Conservation (phyloP, 2,113 vertebrate species). For the Merops nubicus region DNA sequence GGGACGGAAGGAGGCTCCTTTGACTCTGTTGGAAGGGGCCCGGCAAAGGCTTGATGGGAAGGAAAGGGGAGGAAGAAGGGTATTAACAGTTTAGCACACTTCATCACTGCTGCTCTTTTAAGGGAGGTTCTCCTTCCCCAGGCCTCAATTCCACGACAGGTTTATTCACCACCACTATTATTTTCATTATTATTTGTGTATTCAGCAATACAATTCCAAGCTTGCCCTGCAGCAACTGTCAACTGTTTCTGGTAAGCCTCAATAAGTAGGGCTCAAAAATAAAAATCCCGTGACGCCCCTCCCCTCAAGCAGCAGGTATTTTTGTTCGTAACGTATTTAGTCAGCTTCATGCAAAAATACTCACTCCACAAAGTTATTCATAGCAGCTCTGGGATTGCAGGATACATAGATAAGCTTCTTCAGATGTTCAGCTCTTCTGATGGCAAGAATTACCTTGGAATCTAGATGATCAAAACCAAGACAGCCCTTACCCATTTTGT, state of each 20-base stretch:
- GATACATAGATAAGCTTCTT: slow-evolving; percentile 92
- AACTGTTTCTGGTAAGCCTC: neutral
- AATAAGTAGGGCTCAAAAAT: neutral
- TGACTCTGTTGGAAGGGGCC: slow-evolving; percentile 92
- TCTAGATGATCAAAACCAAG: slow-evolving; percentile 72
- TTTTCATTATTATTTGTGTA: neutral
- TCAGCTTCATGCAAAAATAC: slow-evolving; percentile 51
- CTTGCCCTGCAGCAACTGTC: neutral
- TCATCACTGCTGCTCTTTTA: neutral
- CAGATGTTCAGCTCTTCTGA: slow-evolving; percentile 89
- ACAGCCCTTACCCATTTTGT: neutral
- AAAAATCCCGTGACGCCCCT: accelerated
- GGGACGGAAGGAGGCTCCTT: slow-evolving; percentile 86
- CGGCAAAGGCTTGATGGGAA: slow-evolving; percentile 81
- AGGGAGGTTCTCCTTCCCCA: neutral
- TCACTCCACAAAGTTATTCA: slow-evolving; percentile 97
- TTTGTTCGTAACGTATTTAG: neutral
- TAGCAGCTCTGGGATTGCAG: slow-evolving; percentile 94
- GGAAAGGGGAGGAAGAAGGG: neutral
- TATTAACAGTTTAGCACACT: accelerated
- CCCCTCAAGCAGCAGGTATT: accelerated
- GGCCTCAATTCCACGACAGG: accelerated
- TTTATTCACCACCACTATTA: neutral
- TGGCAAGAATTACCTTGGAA: slow-evolving; percentile 92
- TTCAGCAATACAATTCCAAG: neutral